Percentiles rank a stretch among this genome's conserved stretches.
These are phyloP conservation scores for Ips typographus DNA, from an alignment of 1,140 invertebrate species.

Conservation along the genomic window DNA sequence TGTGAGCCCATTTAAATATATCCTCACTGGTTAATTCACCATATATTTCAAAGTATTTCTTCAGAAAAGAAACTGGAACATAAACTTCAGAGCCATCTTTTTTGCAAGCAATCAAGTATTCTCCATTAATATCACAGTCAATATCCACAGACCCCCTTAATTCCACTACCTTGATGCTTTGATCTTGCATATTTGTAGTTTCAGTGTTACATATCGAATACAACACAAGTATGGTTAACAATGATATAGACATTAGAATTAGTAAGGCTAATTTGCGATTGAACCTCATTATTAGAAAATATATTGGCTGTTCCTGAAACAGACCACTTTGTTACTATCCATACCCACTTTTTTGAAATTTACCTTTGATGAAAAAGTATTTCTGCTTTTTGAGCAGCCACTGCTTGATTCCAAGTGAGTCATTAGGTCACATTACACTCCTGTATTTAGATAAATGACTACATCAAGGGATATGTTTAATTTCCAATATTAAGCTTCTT, in stretches of 20 bases:
- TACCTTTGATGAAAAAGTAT: constrained; percentile 39
- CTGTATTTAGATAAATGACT: too few species aligned
- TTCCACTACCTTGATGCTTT: constrained; percentile 36
- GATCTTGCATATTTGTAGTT: constrained; percentile 43
- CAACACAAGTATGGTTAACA: constrained; percentile 56
- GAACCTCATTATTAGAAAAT: constrained; percentile 59
- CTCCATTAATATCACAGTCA: constrained; percentile 88
- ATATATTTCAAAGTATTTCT: constrained; percentile 89
- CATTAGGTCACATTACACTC: constrained; percentile 28
- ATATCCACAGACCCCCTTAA: constrained; percentile 69
- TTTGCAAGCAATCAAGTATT: constrained; percentile 80
- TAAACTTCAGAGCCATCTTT: constrained; percentile 87
- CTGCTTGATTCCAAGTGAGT: constrained; percentile 30
- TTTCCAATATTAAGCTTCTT: too few species aligned
- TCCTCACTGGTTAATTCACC: constrained; percentile 72
- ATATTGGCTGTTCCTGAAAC: constrained; percentile 50
- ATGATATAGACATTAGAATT: constrained; percentile 53
- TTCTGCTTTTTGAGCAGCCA: constrained; percentile 40
- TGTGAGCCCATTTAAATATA: constrained; percentile 92
- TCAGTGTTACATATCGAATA: constrained; percentile 59
- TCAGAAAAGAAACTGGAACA: constrained; percentile 89
- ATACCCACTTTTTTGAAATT: background rate
- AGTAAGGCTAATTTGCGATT: constrained; percentile 59
- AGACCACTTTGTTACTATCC: background rate
- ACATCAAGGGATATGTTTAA: too few species aligned